phyloP scores from a whole-genome alignment of 1,140 invertebrate species.

The Heliothis subflexa region DNA sequence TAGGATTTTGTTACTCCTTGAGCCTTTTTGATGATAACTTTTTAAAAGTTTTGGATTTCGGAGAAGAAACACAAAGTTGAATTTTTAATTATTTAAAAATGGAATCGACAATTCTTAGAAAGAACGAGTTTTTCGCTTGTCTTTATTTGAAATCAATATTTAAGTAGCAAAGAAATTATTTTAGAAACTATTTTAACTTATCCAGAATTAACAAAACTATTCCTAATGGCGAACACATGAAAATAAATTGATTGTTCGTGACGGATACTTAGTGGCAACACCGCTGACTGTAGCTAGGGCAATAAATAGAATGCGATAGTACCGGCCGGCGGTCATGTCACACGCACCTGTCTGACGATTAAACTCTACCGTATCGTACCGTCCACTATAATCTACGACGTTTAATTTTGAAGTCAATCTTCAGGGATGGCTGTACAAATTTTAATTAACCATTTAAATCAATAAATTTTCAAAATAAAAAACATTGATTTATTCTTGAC shows the following conservation, averaged over 20 bases:
- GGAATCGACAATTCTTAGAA: not conserved
- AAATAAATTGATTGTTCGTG: constrained; percentile 15
- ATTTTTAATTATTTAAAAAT: not conserved
- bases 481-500: no score
- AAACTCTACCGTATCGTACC: constrained; percentile 64
- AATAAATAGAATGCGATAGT: constrained; percentile 67
- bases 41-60: constrained; percentile 8
- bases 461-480: no score
- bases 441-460: not conserved
- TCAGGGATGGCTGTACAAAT: constrained; percentile 53
- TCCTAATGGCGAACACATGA: no score
- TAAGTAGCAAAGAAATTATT: not conserved
- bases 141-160: no score
- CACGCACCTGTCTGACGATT: constrained; percentile 75
- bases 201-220: not conserved
- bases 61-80: not conserved
- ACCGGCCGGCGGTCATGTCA: constrained; percentile 59
- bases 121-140: no score
- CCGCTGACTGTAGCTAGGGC: constrained; percentile 52
- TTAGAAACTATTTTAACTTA: not conserved
- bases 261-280: constrained; percentile 30
- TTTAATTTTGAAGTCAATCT: constrained; percentile 68
- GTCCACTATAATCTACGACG: constrained; percentile 47
- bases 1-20: constrained; percentile 33
- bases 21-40: constrained; percentile 12